A percentile compares a stretch with the other conserved stretches of the same genome.
phyloP scores from a whole-genome alignment of 1,140 invertebrate genomes.

The Lordiphosa clarofinis region DNA sequence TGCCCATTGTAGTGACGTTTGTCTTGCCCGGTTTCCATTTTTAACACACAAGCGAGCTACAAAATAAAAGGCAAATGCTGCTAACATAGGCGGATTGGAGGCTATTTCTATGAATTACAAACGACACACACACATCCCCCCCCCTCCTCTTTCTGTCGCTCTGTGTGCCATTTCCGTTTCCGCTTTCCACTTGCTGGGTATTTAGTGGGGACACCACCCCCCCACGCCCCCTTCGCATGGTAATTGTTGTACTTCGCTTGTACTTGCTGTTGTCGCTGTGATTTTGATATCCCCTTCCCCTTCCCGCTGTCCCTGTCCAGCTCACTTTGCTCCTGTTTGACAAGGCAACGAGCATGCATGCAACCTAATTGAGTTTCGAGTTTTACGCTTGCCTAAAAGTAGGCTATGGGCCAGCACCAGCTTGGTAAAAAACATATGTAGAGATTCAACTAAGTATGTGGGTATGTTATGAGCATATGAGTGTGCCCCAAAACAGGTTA shows the following conservation, averaged over 20 bases:
- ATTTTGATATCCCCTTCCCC: slow-evolving; percentile 41
- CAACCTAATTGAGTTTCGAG: slow-evolving; percentile 72
- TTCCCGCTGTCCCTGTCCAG: too few relatives aligned
- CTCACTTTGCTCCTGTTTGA: slow-evolving; percentile 42
- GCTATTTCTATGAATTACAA: slow-evolving; percentile 66
- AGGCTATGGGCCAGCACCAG: background rate
- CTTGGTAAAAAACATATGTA: background rate
- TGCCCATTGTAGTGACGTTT: slow-evolving; percentile 44
- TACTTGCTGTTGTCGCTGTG: slow-evolving; percentile 74
- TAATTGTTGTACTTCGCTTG: slow-evolving; percentile 74
- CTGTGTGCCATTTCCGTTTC: slow-evolving; percentile 73
- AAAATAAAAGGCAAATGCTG: slow-evolving; percentile 35
- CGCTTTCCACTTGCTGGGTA: slow-evolving; percentile 70
- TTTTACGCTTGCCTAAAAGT: slow-evolving; percentile 32
- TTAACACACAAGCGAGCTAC: slow-evolving; percentile 61
- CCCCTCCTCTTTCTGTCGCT: slow-evolving; percentile 4
- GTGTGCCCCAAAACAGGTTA: slow-evolving; percentile 5
- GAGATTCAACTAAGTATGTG: background rate
- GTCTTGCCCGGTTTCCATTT: slow-evolving; percentile 58
- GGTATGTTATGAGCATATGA: too few relatives aligned
- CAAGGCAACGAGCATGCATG: slow-evolving; percentile 61
- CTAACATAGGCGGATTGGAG: slow-evolving; percentile 54
- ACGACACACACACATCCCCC: slow-evolving; percentile 37
- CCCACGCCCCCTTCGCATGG: background rate
- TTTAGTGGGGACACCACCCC: slow-evolving; percentile 45